Percentiles rank a stretch among this genome's conserved stretches.
phyloP scores from a whole-genome alignment of 2,797 vertebrate genomes.

The Siniperca scherzeri region DNA sequence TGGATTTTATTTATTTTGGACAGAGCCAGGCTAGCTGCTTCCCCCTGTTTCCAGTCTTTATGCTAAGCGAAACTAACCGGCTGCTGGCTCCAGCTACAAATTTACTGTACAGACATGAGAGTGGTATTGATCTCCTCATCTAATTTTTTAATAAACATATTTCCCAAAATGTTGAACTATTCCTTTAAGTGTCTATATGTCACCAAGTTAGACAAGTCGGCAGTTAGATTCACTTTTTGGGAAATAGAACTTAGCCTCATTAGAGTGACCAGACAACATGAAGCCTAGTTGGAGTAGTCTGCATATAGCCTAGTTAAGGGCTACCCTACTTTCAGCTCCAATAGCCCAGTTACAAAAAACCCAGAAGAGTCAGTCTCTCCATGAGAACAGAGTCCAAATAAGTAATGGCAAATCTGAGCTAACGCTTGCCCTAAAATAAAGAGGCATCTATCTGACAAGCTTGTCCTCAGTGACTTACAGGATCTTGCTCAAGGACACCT shows the following conservation, averaged over 20 bases:
- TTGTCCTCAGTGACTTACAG: constrained; percentile 57
- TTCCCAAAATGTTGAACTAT: background rate
- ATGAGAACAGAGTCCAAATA: constrained; percentile 68
- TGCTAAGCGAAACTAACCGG: too few relatives aligned
- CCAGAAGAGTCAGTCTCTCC: constrained; percentile 75
- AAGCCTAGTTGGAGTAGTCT: constrained; percentile 55
- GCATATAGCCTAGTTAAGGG: constrained; percentile 74
- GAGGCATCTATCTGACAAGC: constrained; percentile 58
- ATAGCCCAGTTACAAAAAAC: constrained; percentile 80
- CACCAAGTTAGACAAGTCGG: constrained; percentile 13
- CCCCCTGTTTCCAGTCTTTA: too few relatives aligned
- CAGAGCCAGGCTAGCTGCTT: too few relatives aligned
- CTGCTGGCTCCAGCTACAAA: too few relatives aligned
- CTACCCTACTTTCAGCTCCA: constrained; percentile 81
- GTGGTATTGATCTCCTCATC: background rate
- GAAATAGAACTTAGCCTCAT: constrained; percentile 66
- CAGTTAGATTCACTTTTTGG: constrained; percentile 31
- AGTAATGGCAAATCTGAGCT: constrained; percentile 75
- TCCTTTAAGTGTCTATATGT: background rate
- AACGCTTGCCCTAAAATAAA: constrained; percentile 59
- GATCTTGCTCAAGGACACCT: constrained; percentile 63
- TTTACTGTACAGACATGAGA: background rate
- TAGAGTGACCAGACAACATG: constrained; percentile 55
- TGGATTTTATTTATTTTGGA: too few relatives aligned
- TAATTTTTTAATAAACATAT: background rate